A percentile compares a stretch with the other conserved stretches of the same genome.
phyloP scores from a whole-genome alignment of 2,797 vertebrate species.

The Limnodromus scolopaceus region DNA sequence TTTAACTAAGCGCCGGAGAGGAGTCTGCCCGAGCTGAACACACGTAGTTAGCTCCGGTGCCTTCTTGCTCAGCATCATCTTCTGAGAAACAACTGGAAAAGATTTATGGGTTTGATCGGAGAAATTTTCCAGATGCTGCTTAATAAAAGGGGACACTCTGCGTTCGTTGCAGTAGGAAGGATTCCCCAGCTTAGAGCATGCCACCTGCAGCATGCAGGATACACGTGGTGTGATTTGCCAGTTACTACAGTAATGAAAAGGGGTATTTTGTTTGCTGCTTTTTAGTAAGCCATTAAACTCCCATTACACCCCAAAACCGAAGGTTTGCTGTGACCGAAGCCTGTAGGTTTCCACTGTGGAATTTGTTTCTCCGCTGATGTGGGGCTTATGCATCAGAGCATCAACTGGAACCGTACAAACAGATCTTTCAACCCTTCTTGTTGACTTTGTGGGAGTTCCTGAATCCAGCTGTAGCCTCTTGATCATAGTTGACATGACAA shows the following conservation, averaged over 20 bases:
- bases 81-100: background rate
- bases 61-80: background rate
- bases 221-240: background rate
- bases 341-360: background rate
- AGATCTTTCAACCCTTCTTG: background rate
- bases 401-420: background rate
- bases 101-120: background rate
- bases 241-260: background rate
- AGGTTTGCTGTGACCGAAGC: background rate
- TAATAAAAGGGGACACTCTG: background rate
- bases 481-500: background rate
- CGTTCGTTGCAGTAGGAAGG: background rate
- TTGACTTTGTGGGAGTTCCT: background rate
- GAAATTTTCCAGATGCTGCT: background rate
- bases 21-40: constrained; percentile 29
- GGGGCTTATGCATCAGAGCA: background rate
- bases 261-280: background rate
- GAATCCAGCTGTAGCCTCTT: background rate
- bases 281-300: background rate
- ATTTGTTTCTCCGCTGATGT: background rate
- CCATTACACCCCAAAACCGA: background rate
- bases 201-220: background rate
- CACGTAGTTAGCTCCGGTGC: background rate
- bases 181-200: background rate
- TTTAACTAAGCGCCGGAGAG: constrained; percentile 13